Conservation (phyloP, 2,797 vertebrate genomes). For the Sebastes glaucus region DNA sequence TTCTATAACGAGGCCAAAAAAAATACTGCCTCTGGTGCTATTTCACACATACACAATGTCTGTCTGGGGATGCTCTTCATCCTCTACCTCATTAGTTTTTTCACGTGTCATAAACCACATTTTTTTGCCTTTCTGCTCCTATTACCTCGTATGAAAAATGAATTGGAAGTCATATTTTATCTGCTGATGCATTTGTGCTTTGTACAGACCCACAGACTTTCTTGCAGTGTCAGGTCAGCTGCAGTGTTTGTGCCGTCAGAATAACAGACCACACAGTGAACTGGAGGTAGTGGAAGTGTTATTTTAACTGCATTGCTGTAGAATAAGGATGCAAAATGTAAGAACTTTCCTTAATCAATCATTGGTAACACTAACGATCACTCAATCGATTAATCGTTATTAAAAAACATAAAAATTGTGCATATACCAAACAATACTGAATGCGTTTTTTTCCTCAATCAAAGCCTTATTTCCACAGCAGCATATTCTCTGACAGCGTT, state of each 20-base stretch:
- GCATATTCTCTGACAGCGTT: no score
- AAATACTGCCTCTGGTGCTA: neutral
- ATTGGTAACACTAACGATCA: no score
- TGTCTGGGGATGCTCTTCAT: constrained; percentile 31
- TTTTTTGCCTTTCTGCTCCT: constrained; percentile 17
- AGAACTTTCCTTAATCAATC: no score
- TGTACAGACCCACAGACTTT: constrained; percentile 15
- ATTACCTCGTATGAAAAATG: constrained; percentile 27
- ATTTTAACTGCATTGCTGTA: neutral
- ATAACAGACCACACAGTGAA: neutral
- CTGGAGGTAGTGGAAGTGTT: neutral
- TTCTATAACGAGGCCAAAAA: constrained; percentile 14
- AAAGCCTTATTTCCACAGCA: no score
- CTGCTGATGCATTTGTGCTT: constrained; percentile 38
- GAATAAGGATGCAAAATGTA: no score
- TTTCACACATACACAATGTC: constrained; percentile 27
- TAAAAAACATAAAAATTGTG: no score
- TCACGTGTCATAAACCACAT: constrained; percentile 15
- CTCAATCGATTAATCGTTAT: no score
- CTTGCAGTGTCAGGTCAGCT: constrained; percentile 15
- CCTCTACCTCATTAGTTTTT: constrained; percentile 50
- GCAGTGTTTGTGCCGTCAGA: neutral
- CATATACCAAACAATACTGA: no score
- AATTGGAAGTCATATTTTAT: constrained; percentile 29
- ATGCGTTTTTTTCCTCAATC: no score